Percentiles rank a stretch among this genome's conserved stretches.
These are phyloP conservation scores for Athrips mouffetella DNA, from an alignment of 2,888 invertebrate species.

Conservation along the genomic window DNA sequence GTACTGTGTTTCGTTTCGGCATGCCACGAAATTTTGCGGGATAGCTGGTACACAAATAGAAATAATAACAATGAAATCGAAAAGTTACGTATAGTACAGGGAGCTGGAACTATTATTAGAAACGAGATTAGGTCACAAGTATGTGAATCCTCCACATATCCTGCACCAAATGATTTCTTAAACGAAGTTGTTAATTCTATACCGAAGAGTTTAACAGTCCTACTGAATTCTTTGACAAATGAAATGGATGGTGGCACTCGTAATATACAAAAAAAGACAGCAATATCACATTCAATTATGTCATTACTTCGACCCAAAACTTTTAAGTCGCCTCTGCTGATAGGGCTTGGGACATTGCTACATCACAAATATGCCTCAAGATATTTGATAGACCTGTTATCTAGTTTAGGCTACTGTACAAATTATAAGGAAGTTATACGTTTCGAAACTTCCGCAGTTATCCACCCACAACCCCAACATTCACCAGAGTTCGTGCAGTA, in stretches of 20 bases:
- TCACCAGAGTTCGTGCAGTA: slow-evolving; percentile 13
- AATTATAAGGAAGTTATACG: not conserved
- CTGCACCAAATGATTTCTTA: slow-evolving; percentile 1
- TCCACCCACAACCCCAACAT: not conserved
- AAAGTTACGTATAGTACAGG: not conserved
- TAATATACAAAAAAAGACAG: not conserved
- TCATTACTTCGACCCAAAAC: not conserved
- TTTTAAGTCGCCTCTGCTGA: not conserved
- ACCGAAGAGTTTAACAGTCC: not conserved
- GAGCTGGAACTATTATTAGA: not conserved
- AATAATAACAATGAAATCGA: not conserved
- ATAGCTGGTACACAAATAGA: not conserved
- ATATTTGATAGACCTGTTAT: not conserved
- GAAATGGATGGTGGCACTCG: not conserved
- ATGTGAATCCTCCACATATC: not conserved
- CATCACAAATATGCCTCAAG: slow-evolving; percentile 1
- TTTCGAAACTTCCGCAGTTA: not conserved
- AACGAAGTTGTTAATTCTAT: slow-evolving; percentile 1
- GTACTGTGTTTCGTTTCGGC: not conserved
- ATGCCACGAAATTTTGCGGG: not conserved
- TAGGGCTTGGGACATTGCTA: not conserved
- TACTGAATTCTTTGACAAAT: not conserved
- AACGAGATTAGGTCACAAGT: not conserved
- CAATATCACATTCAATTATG: not conserved
- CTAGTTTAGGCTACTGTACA: not conserved